Conservation (phyloP, 2,888 invertebrate species). For the Eupelmus urozonus region DNA sequence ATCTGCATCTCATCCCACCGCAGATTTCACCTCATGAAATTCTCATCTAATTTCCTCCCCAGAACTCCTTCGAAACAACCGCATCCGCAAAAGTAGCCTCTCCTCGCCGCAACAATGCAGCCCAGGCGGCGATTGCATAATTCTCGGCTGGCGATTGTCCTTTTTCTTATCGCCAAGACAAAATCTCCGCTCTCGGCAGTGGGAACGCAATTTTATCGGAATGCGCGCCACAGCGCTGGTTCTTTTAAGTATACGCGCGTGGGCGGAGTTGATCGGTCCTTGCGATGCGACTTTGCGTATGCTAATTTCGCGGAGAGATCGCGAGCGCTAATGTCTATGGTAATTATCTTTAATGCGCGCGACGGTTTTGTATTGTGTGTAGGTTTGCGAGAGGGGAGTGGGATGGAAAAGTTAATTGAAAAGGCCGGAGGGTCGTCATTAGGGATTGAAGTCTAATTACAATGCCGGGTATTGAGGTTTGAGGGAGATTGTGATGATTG, state of each 20-base stretch:
- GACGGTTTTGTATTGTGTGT: neutral
- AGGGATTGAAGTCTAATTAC: conserved; percentile 37
- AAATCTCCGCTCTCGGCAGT: conserved; percentile 13
- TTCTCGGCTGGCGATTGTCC: conserved; percentile 20
- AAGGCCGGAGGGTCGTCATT: conserved; percentile 49
- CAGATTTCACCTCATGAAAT: too few species aligned
- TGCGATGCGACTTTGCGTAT: conserved; percentile 43
- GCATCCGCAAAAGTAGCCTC: too few species aligned
- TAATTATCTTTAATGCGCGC: conserved; percentile 51
- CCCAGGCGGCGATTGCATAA: conserved; percentile 30
- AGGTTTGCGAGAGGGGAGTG: conserved; percentile 11
- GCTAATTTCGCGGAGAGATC: conserved; percentile 41
- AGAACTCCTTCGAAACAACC: neutral
- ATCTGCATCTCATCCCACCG: too few species aligned
- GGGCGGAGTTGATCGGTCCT: neutral
- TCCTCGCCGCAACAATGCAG: neutral
- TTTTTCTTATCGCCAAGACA: conserved; percentile 13
- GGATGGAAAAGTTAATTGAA: conserved; percentile 57
- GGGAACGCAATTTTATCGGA: conserved; percentile 50
- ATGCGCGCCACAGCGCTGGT: too few species aligned
- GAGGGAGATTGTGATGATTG: neutral
- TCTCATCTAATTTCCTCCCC: too few species aligned
- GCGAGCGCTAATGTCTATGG: conserved; percentile 26
- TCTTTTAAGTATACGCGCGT: neutral
- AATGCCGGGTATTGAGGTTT: neutral